These are phyloP conservation scores for Neomonachus schauinslandi DNA, from an alignment of 2,113 vertebrate species.

Conservation along the genomic window DNA sequence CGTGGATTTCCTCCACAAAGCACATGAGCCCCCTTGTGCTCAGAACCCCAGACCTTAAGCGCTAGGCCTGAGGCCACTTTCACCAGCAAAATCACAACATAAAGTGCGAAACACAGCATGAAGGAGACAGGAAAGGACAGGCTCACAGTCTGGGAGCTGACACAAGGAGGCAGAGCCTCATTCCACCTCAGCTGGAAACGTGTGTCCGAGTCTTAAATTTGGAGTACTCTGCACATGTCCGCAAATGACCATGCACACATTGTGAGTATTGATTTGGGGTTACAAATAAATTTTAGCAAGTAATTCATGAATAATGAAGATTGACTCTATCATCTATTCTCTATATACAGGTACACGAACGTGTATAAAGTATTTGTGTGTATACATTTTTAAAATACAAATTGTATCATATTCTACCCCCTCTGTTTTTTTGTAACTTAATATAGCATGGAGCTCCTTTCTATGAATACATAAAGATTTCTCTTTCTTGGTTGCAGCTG, in stretches of 20 bases:
- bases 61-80: too few species aligned
- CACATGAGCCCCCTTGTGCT: too few species aligned
- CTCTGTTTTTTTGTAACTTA: too few species aligned
- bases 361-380: background rate
- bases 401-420: too few species aligned
- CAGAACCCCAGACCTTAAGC: rapidly evolving
- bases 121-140: background rate
- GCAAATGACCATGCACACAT: rapidly evolving
- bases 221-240: background rate
- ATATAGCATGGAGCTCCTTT: background rate
- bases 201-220: rapidly evolving
- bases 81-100: too few species aligned
- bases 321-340: background rate
- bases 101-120: rapidly evolving
- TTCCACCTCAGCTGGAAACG: background rate
- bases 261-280: background rate
- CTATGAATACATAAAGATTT: background rate
- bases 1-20: background rate
- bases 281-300: background rate
- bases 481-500: background rate
- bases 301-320: background rate
- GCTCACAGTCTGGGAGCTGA: background rate
- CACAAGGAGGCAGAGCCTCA: background rate
- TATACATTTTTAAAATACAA: background rate
- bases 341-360: rapidly evolving